phyloP scores from a whole-genome alignment of 2,113 vertebrate genomes.

The Alouatta palliata region DNA sequence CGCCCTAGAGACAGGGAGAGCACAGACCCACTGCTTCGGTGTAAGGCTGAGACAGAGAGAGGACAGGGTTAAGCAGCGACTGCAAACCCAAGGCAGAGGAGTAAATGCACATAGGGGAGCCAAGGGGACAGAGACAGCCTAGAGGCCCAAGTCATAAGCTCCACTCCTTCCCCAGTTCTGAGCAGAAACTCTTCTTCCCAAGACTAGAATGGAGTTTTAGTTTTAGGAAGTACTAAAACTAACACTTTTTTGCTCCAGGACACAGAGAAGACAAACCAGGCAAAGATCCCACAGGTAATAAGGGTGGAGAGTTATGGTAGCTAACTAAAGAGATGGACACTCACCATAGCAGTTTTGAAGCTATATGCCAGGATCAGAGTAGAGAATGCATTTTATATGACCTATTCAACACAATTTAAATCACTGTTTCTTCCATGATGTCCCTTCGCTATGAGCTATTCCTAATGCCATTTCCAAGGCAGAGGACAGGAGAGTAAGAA shows the following conservation, averaged over 20 bases:
- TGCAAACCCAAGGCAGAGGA: not conserved
- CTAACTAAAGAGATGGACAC: not conserved
- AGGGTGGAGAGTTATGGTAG: not conserved
- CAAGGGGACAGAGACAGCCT: not conserved
- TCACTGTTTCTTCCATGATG: not conserved
- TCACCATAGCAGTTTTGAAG: not conserved
- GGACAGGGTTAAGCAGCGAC: not conserved
- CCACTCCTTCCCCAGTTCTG: not conserved
- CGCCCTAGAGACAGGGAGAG: not conserved
- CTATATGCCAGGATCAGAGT: not conserved
- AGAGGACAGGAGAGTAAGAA: constrained; percentile 6
- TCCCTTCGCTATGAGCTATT: not conserved
- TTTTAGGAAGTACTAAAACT: not conserved
- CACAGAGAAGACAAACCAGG: not conserved
- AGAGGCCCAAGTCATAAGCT: constrained; percentile 27
- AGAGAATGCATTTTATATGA: constrained; percentile 8
- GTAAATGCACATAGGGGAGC: not conserved
- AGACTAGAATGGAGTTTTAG: constrained; percentile 42
- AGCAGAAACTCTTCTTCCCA: constrained; percentile 47
- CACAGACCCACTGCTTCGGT: not conserved
- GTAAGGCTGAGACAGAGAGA: not conserved
- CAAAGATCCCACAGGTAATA: not conserved
- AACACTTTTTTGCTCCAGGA: not conserved
- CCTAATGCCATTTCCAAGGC: not conserved
- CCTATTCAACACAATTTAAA: not conserved